Evolutionary conservation across 2,113 vertebrate species (phyloP).

Genomic region (Ophiodon elongatus): DNA sequence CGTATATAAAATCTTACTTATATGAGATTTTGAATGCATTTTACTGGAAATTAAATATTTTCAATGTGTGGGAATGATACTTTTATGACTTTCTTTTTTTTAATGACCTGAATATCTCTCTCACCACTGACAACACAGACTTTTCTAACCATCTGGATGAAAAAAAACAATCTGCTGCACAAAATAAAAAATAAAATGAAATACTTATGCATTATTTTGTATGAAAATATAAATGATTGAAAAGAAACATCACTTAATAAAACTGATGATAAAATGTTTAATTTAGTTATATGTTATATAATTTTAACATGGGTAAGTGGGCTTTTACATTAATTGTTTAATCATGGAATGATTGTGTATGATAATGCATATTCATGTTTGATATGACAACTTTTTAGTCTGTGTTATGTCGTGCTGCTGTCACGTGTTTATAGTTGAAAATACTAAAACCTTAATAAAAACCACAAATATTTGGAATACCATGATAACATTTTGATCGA

Average conservation of each 20-base stretch:
- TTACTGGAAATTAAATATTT: no score
- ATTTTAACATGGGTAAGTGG: background rate
- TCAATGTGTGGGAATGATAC: no score
- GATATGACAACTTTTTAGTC: background rate
- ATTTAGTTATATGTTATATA: background rate
- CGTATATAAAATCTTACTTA: no score
- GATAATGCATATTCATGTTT: background rate
- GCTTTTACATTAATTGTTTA: background rate
- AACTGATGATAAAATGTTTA: background rate
- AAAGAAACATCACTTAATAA: background rate
- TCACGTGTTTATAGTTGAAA: background rate
- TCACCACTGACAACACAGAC: no score
- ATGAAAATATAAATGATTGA: background rate
- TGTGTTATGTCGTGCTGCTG: background rate
- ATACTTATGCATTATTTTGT: background rate
- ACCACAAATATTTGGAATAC: background rate
- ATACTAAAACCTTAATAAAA: background rate
- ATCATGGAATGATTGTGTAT: background rate
- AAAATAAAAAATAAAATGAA: background rate
- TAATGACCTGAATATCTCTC: no score
- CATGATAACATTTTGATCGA: background rate
- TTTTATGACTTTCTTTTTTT: no score
- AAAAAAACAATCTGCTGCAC: background rate
- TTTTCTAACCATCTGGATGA: background rate
- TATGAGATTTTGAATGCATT: no score